phyloP scores from a whole-genome alignment of 2,797 vertebrate genomes.

The Anabas testudineus region DNA sequence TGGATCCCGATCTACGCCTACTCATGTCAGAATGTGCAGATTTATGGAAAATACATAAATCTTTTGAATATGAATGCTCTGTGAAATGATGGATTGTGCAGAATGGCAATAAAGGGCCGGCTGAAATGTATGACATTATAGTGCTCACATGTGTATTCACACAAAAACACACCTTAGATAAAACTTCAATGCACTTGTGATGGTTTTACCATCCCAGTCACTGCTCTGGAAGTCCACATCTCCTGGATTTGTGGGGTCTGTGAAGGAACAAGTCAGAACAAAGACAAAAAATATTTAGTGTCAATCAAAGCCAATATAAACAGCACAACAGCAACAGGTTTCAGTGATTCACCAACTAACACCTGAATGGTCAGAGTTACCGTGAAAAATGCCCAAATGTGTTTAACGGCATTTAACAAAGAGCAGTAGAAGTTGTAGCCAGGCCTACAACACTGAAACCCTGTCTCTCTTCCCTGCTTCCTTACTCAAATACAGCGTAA shows the following conservation, averaged over 20 bases:
- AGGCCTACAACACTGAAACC: too few relatives aligned
- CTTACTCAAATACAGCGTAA: too few relatives aligned
- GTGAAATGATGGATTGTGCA: background rate
- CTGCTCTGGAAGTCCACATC: slow-evolving; percentile 91
- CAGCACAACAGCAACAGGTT: too few relatives aligned
- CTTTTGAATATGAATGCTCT: background rate
- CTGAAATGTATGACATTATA: background rate
- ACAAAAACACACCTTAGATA: slow-evolving; percentile 90
- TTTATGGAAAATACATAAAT: background rate
- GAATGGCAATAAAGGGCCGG: background rate
- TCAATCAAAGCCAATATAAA: too few relatives aligned
- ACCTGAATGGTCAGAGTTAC: too few relatives aligned
- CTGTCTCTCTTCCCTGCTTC: too few relatives aligned
- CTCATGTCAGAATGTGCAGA: background rate
- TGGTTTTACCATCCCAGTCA: slow-evolving; percentile 96
- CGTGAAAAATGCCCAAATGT: too few relatives aligned
- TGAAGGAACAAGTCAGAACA: slow-evolving; percentile 18
- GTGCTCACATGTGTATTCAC: background rate
- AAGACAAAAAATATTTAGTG: background rate
- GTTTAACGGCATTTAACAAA: too few relatives aligned
- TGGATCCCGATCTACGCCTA: background rate
- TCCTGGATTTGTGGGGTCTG: slow-evolving; percentile 91
- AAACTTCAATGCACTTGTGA: slow-evolving; percentile 97
- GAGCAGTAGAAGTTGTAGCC: too few relatives aligned
- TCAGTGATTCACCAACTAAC: too few relatives aligned